Conservation (phyloP, 1,140 invertebrate genomes). For the Rhopalosiphum maidis region DNA sequence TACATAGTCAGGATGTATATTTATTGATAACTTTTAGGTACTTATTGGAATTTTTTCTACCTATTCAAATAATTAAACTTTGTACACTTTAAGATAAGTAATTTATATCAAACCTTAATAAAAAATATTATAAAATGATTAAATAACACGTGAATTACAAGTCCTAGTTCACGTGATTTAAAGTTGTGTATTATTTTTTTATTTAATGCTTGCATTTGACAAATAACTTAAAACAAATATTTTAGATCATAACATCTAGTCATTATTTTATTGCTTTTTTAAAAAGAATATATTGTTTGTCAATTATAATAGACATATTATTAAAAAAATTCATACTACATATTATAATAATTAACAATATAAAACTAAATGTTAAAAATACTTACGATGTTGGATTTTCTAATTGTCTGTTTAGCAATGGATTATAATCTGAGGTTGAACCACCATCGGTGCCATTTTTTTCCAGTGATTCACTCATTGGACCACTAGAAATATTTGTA, state of each 20-base stretch:
- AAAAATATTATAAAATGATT: slow-evolving; percentile 32
- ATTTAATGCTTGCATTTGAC: neutral
- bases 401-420: slow-evolving; percentile 70
- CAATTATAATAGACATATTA: neutral
- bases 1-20: neutral
- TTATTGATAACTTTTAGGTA: neutral
- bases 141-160: slow-evolving; percentile 39
- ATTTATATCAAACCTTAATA: slow-evolving; percentile 22
- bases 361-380: neutral
- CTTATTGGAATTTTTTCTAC: neutral
- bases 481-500: slow-evolving; percentile 44
- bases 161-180: slow-evolving; percentile 2
- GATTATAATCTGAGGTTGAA: slow-evolving; percentile 66
- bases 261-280: neutral
- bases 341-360: neutral
- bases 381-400: slow-evolving; percentile 75
- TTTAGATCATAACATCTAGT: neutral
- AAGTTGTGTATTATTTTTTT: neutral
- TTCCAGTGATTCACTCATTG: slow-evolving; percentile 16
- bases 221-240: neutral
- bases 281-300: neutral
- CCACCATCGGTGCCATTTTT: neutral
- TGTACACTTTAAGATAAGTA: neutral
- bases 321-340: neutral
- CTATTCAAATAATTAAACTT: slow-evolving; percentile 20